Conservation (phyloP, 2,797 vertebrate genomes). For the Chiloscyllium punctatum region DNA sequence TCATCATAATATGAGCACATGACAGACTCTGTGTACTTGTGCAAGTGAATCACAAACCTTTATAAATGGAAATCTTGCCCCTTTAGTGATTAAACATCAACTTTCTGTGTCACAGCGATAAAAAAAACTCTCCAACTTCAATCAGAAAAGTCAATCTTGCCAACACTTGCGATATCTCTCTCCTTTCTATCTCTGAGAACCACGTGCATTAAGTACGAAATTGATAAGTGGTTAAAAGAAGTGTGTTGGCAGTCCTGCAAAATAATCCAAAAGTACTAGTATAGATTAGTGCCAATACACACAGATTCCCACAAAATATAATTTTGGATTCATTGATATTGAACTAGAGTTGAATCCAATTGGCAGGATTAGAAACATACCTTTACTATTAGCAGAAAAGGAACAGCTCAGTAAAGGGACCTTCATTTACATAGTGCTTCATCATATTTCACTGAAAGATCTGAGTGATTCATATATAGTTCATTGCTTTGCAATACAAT, state of each 20-base stretch:
- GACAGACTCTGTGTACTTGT: neutral
- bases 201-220: neutral
- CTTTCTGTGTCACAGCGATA: neutral
- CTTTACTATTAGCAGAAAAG: neutral
- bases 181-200: neutral
- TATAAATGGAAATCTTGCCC: neutral
- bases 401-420: neutral
- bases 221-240: neutral
- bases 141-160: neutral
- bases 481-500: neutral
- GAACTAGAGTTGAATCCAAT: neutral
- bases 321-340: neutral
- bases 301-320: neutral
- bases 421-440: neutral
- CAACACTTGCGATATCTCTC: neutral
- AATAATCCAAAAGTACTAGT: neutral
- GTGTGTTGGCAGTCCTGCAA: conserved; percentile 12
- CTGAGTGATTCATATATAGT: neutral
- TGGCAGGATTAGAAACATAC: neutral
- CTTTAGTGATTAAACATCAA: neutral
- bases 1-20: neutral
- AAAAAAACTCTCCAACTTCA: neutral
- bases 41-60: neutral
- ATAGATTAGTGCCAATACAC: conserved; percentile 11
- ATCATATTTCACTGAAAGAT: neutral